Evolutionary conservation across 2,888 invertebrate species (phyloP).

Genomic region (Gymnoscelis rufifasciata): DNA sequence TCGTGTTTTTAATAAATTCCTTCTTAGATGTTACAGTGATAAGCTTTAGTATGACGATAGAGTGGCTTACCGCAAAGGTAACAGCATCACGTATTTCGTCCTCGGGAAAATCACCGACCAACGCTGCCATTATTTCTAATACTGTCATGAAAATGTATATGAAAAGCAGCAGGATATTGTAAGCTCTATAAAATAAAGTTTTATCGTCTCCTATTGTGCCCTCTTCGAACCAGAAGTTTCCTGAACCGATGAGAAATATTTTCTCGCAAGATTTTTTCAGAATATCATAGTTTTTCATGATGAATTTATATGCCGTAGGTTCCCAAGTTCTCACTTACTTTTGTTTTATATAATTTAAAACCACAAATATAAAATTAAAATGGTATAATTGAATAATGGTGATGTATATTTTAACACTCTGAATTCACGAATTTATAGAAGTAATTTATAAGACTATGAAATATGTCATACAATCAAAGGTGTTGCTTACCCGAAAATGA

Average conservation of each 20-base stretch:
- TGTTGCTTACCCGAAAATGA: conserved; percentile 10
- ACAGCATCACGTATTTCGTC: conserved; percentile 62
- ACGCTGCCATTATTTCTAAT: conserved; percentile 59
- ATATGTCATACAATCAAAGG: neutral
- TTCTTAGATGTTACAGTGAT: conserved; percentile 51
- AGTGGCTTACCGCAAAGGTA: conserved; percentile 62
- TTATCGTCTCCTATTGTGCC: conserved; percentile 48
- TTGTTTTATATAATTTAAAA: no score
- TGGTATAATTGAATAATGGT: no score
- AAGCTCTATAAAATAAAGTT: conserved; percentile 45
- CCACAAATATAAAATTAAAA: neutral
- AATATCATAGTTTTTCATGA: conserved; percentile 57
- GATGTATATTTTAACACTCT: no score
- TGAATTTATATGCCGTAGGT: neutral
- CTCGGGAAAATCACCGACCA: conserved; percentile 55
- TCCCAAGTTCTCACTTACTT: no score
- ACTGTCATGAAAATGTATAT: conserved; percentile 54
- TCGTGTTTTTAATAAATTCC: conserved; percentile 45
- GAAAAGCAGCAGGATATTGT: conserved; percentile 40
- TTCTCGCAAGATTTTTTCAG: conserved; percentile 48
- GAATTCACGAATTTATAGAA: no score
- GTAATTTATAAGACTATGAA: no score
- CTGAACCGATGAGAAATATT: conserved; percentile 55
- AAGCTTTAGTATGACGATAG: conserved; percentile 60
- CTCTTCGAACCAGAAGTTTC: conserved; percentile 63